Evolutionary conservation across 2,113 vertebrate genomes (phyloP).

Genomic region (Peromyscus maniculatus): DNA sequence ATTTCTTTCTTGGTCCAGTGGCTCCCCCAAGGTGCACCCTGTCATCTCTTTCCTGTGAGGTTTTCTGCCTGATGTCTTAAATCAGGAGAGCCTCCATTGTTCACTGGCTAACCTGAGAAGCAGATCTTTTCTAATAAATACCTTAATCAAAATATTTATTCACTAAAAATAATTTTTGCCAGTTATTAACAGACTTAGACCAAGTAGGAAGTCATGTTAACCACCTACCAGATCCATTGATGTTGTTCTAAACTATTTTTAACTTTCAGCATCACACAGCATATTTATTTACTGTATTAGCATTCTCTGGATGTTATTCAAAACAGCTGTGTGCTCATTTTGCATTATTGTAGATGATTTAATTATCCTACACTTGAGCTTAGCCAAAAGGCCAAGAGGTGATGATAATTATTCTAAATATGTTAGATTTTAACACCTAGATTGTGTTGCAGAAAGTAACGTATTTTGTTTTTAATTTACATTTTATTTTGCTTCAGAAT

Average conservation of each 20-base stretch:
- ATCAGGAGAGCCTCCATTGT: background rate
- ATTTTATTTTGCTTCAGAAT: constrained; percentile 81
- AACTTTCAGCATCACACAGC: constrained; percentile 23
- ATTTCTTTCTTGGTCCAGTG: background rate
- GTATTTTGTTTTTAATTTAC: constrained; percentile 16
- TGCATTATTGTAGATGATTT: background rate
- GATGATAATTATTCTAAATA: background rate
- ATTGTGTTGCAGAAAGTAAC: constrained; percentile 20
- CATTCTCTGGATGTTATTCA: constrained; percentile 48
- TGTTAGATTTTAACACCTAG: background rate
- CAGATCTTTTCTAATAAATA: background rate
- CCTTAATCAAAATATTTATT: constrained; percentile 6
- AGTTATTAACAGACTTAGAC: constrained; percentile 8
- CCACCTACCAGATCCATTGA: background rate
- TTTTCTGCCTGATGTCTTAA: background rate
- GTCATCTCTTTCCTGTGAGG: background rate
- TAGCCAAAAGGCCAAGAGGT: background rate
- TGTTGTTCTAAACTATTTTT: constrained; percentile 39
- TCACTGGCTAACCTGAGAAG: background rate
- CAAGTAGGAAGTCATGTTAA: constrained; percentile 32
- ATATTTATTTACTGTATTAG: background rate
- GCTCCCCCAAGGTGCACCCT: background rate
- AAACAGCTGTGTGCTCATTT: constrained; percentile 5
- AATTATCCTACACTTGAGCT: background rate
- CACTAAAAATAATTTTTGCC: constrained; percentile 43